Evolutionary conservation across 1,140 invertebrate species (phyloP), one percentile per base, ranked within the genome.

Genomic region (Pseudoatta argentina): DNA sequence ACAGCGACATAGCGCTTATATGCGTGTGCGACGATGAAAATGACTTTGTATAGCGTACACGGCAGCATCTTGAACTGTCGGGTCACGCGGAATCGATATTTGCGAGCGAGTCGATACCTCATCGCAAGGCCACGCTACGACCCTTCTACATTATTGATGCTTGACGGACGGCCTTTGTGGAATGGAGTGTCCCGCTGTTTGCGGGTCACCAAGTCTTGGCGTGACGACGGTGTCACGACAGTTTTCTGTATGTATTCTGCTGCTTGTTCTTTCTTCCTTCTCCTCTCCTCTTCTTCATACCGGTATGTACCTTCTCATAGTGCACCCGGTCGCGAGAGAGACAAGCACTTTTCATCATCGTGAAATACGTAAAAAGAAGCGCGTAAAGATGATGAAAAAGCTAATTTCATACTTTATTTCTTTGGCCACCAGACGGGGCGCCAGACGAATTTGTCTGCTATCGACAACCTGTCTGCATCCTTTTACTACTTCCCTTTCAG

Each of bases 131-230:
- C 93, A 92, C 81, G 86, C 76, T 87, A 88, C 90, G 93, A 93
- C 92, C 93, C 92, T 92, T 92, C 78, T 93, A 89, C 88, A 93
- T 93, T 93, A 93, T 93, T 93, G 90, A 93, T 93, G 91, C 83
- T 75, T 89, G 87, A 92, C 81, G 91, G 88, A 93, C 88, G 87
- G 87, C 89, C 85, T 90, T 91, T 91, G 88, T 92, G 87, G 88
- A 93, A 92, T 88, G 86, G 61, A 89, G 91, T 92, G 91, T 91
- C 91, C 86, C 85, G 69, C 79, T 87, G 89, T 90, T 91, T 86
- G 89, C 89, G 87, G 89, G 87, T 91, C 89, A 91, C 87, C 89
- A 89, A 91, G 90, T 64, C 88, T 86, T 88, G 44, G 88, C 81
- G 88, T 90, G 89, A 64, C 69, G 72, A 55, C 63, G 73, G 78